Percentiles rank a stretch among this genome's conserved stretches.
Evolutionary conservation across 2,113 vertebrate species (phyloP).

Genomic region (Lagopus muta): DNA sequence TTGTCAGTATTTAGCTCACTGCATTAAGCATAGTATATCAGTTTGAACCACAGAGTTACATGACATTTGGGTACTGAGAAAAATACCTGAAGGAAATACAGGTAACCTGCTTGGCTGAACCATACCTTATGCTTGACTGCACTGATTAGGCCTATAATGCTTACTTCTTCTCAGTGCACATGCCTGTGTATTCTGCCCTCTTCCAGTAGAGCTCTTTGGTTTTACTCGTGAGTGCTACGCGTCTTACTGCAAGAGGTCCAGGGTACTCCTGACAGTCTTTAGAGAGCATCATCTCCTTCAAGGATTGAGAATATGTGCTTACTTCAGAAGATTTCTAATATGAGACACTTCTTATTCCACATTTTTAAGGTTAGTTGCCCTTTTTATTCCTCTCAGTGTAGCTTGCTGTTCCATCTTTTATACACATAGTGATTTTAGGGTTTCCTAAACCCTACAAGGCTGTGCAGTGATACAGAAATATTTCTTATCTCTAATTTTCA

Average conservation of each 20-base stretch:
- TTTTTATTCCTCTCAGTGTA: slow-evolving; percentile 50
- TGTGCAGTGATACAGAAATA: slow-evolving; percentile 35
- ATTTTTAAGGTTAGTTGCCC: slow-evolving; percentile 47
- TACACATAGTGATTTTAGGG: not conserved
- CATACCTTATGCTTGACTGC: not conserved
- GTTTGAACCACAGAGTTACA: not conserved
- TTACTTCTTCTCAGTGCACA: not conserved
- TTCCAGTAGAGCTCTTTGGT: not conserved
- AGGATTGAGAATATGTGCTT: not conserved
- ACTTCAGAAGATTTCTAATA: not conserved
- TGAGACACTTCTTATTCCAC: slow-evolving; percentile 8
- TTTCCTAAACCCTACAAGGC: slow-evolving; percentile 1
- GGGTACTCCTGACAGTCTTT: not conserved
- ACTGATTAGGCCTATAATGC: not conserved
- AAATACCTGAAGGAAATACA: not conserved
- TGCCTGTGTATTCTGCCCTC: not conserved
- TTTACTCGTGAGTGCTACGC: not conserved
- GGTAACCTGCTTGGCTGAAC: not conserved
- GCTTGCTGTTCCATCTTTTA: not conserved
- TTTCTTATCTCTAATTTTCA: slow-evolving; percentile 26
- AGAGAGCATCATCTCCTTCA: not conserved
- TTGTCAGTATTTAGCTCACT: not conserved
- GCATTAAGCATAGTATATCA: not conserved
- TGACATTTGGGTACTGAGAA: not conserved
- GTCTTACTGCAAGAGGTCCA: not conserved